Evolutionary conservation across 2,113 vertebrate genomes (phyloP).

Genomic region (Polypterus bichir): DNA sequence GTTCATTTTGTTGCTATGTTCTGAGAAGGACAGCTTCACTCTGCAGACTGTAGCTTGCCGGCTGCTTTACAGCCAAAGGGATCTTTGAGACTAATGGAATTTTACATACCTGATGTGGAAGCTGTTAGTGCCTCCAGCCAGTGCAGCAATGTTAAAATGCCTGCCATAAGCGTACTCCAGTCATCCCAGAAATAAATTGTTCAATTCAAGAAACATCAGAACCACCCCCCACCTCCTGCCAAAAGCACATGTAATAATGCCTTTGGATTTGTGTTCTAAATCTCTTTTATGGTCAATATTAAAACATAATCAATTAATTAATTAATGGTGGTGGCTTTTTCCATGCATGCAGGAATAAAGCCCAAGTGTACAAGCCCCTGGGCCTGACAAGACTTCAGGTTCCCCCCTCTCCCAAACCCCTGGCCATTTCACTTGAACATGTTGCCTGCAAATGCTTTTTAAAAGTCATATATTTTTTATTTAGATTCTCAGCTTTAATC

Average conservation of each 20-base stretch:
- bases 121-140: constrained; percentile 37
- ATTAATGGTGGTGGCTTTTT: constrained; percentile 5
- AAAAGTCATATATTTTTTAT: too few species aligned
- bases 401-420: too few species aligned
- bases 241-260: constrained; percentile 14
- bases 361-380: too few species aligned
- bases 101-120: constrained; percentile 44
- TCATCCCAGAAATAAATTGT: constrained; percentile 31
- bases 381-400: too few species aligned
- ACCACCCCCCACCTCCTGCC: neutral
- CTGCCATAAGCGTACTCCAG: constrained; percentile 38
- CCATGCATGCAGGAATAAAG: neutral
- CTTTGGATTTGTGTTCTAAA: constrained; percentile 5
- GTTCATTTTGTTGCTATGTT: too few species aligned
- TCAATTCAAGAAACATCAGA: constrained; percentile 30
- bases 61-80: constrained; percentile 35
- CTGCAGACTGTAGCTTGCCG: neutral
- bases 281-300: constrained; percentile 8
- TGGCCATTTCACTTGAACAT: too few species aligned
- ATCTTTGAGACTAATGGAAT: constrained; percentile 36
- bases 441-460: too few species aligned
- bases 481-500: too few species aligned
- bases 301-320: neutral
- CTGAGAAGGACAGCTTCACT: neutral
- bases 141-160: constrained; percentile 34